Percentiles rank a stretch among this genome's conserved stretches.
These are phyloP conservation scores for Procambarus clarkii DNA, from an alignment of 1,140 invertebrate genomes.

Conservation along the genomic window DNA sequence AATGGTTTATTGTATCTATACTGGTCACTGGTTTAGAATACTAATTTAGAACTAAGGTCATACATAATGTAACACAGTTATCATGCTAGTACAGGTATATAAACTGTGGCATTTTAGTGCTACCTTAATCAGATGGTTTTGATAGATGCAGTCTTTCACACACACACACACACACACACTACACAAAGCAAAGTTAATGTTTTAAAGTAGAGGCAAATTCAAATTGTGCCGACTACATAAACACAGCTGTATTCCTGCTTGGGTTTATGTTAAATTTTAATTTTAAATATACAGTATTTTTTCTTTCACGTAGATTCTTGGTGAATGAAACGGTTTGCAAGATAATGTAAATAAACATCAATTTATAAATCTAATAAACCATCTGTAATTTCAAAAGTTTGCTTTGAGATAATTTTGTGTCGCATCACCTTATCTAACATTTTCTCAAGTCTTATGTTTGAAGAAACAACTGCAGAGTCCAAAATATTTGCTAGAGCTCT, in stretches of 20 bases:
- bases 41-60: not conserved
- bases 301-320: not conserved
- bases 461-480: not conserved
- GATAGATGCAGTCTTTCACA: not conserved
- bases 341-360: not conserved
- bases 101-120: not conserved
- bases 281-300: not conserved
- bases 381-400: not conserved
- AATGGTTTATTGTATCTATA: not conserved
- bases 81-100: not conserved
- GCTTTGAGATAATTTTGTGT: not conserved
- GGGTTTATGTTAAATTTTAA: not conserved
- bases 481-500: not conserved
- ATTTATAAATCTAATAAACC: not conserved
- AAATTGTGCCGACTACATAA: not conserved
- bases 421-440: no score
- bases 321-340: not conserved
- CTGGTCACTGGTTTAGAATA: not conserved
- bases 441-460: not conserved
- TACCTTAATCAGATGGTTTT: not conserved
- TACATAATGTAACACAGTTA: not conserved
- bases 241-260: not conserved
- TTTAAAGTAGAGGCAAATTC: not conserved
- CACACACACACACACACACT: not conserved
- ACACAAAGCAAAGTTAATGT: not conserved